These are phyloP conservation scores for Trichopria drosophilae DNA, from an alignment of 2,888 invertebrate genomes.

Conservation along the genomic window DNA sequence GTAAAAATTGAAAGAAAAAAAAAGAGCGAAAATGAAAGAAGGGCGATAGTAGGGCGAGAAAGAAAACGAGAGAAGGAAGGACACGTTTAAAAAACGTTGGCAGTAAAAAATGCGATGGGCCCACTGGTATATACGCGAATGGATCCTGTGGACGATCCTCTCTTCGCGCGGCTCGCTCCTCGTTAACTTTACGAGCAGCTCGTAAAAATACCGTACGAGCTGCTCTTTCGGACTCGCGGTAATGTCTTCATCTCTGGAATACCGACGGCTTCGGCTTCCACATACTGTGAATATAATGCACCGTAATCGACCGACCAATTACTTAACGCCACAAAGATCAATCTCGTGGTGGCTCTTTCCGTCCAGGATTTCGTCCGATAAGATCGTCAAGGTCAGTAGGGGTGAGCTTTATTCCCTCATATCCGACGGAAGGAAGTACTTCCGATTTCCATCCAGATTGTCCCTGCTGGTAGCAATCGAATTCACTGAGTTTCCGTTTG, in stretches of 20 bases:
- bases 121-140: slow-evolving; percentile 12
- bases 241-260: slow-evolving; percentile 56
- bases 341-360: slow-evolving; percentile 39
- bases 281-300: slow-evolving; percentile 53
- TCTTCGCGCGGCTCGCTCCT: slow-evolving; percentile 45
- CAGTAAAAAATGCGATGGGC: slow-evolving; percentile 24
- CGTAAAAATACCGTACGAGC: slow-evolving; percentile 56
- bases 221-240: slow-evolving; percentile 32
- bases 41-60: neutral
- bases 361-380: slow-evolving; percentile 34
- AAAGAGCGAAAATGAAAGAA: too few species aligned
- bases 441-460: too few species aligned
- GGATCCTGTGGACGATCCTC: slow-evolving; percentile 1
- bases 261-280: slow-evolving; percentile 47
- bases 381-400: too few species aligned
- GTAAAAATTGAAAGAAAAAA: too few species aligned
- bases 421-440: too few species aligned
- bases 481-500: too few species aligned
- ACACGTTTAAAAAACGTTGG: slow-evolving; percentile 15
- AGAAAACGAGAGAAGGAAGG: slow-evolving; percentile 2
- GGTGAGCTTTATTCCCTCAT: too few species aligned
- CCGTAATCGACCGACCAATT: slow-evolving; percentile 56
- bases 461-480: too few species aligned
- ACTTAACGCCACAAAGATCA: slow-evolving; percentile 54
- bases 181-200: slow-evolving; percentile 59